These are phyloP conservation scores for Drosophila ambigua DNA, from an alignment of 1,140 invertebrate species.

Conservation along the genomic window DNA sequence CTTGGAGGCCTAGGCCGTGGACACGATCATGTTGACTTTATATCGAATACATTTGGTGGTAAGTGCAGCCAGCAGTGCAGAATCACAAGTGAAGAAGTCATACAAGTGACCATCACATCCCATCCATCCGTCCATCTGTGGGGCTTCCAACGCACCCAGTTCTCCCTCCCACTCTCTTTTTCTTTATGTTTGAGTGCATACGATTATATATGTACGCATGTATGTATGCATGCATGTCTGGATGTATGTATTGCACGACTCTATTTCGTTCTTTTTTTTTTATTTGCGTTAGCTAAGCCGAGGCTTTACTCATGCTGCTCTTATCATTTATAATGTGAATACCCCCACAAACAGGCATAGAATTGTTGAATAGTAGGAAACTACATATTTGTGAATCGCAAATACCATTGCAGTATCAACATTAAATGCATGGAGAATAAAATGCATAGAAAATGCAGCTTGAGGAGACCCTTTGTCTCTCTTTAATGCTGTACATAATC, in stretches of 20 bases:
- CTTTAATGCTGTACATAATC: too few species aligned
- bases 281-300: constrained; percentile 19
- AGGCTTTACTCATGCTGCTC: constrained; percentile 17
- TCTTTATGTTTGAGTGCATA: constrained; percentile 5
- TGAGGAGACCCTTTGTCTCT: too few species aligned
- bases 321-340: constrained; percentile 25
- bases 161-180: not conserved
- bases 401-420: too few species aligned
- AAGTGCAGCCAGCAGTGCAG: constrained; percentile 58
- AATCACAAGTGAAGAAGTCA: constrained; percentile 44
- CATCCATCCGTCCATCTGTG: constrained; percentile 19
- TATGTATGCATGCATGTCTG: not conserved
- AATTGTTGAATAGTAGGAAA: too few species aligned
- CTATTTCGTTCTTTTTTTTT: not conserved
- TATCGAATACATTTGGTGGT: constrained; percentile 93
- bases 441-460: too few species aligned
- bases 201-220: not conserved
- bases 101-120: constrained; percentile 32
- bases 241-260: constrained; percentile 6
- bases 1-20: constrained; percentile 63
- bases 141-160: constrained; percentile 54
- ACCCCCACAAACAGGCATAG: not conserved
- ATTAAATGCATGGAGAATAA: too few species aligned
- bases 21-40: constrained; percentile 89
- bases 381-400: too few species aligned